phyloP scores from a whole-genome alignment of 2,797 vertebrate genomes.

The Etheostoma perlongum region DNA sequence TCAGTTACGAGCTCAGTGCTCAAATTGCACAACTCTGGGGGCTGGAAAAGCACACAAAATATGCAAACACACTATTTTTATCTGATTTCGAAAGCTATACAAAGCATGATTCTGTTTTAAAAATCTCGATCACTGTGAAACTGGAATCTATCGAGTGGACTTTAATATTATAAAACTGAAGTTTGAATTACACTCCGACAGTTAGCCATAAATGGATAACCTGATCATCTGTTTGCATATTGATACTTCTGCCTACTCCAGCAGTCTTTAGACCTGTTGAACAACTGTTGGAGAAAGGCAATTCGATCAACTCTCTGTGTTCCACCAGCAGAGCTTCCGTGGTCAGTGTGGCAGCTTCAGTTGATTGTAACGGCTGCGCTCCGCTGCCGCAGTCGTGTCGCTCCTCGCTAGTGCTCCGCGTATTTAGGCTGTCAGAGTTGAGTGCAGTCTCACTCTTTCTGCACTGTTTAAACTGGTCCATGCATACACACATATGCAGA shows the following conservation, averaged over 20 bases:
- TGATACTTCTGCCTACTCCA: background rate
- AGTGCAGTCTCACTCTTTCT: constrained; percentile 7
- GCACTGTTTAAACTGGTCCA: constrained; percentile 10
- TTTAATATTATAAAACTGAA: background rate
- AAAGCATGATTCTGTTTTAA: background rate
- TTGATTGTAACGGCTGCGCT: too few species aligned
- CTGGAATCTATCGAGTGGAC: background rate
- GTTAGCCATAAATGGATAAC: background rate
- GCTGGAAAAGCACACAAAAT: background rate
- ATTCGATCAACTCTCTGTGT: background rate
- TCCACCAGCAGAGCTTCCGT: background rate
- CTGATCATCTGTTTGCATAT: background rate
- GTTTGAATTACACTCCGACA: background rate
- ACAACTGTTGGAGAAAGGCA: background rate
- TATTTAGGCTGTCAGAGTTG: background rate
- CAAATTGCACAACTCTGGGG: background rate
- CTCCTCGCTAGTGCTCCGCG: too few species aligned
- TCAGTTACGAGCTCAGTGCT: background rate
- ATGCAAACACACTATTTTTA: background rate
- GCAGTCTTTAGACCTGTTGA: constrained; percentile 1
- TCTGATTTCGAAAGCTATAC: background rate
- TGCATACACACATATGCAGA: constrained; percentile 34
- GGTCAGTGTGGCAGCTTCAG: too few species aligned
- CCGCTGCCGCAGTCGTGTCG: too few species aligned
- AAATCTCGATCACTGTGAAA: background rate